phyloP scores from a whole-genome alignment of 2,888 invertebrate genomes.

The Ectobius pallidus region DNA sequence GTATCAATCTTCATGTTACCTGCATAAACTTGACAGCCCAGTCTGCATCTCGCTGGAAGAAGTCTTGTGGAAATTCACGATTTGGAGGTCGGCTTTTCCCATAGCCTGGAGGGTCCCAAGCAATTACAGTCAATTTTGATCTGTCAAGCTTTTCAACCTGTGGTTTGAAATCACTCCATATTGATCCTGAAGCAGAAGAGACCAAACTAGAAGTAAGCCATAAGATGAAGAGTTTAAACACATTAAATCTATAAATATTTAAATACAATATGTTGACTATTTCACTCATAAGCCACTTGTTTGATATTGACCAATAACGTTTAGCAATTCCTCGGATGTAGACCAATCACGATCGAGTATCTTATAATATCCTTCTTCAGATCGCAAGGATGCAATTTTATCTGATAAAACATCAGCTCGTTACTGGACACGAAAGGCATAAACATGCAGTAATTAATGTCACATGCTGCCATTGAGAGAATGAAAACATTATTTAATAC shows the following conservation, averaged over 20 bases:
- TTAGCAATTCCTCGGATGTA: no score
- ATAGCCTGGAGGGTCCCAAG: constrained; percentile 89
- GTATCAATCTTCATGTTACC: no score
- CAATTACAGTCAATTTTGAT: constrained; percentile 67
- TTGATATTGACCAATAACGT: no score
- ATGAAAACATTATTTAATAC: no score
- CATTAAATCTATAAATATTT: neutral
- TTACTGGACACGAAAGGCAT: no score
- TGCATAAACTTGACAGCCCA: constrained; percentile 74
- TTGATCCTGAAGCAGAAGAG: constrained; percentile 61
- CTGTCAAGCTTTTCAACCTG: constrained; percentile 59
- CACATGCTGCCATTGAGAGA: no score
- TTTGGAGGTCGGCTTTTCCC: constrained; percentile 82
- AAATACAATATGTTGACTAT: neutral
- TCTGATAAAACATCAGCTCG: no score
- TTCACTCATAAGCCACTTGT: no score
- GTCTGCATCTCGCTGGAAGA: constrained; percentile 77
- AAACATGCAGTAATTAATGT: no score
- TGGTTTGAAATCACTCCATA: constrained; percentile 82
- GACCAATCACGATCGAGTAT: no score
- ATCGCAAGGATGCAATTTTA: no score
- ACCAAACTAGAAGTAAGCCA: neutral
- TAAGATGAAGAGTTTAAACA: neutral
- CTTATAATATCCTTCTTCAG: no score
- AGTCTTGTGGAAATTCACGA: constrained; percentile 71